Conservation (phyloP, 2,113 vertebrate species). For the Gallinago undulata region DNA sequence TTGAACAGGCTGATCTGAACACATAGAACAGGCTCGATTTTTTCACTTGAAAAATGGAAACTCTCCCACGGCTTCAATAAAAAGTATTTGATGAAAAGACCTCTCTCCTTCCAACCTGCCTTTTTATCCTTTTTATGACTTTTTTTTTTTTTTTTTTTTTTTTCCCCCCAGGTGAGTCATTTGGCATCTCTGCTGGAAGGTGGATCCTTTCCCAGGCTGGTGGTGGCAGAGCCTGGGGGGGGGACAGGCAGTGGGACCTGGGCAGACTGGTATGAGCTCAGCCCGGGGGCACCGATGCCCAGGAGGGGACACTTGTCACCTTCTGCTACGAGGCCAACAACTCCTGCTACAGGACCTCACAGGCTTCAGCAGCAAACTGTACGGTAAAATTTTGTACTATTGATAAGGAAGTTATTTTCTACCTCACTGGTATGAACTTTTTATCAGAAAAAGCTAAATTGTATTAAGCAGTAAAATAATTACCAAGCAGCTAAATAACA, state of each 20-base stretch:
- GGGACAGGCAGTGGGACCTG: not conserved
- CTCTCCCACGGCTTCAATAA: not conserved
- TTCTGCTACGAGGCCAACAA: slow-evolving; percentile 68
- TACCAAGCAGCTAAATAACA: not conserved
- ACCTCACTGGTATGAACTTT: not conserved
- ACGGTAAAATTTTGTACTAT: not conserved
- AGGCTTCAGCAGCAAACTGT: not conserved
- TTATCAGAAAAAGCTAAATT: not conserved
- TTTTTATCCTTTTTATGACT: not conserved
- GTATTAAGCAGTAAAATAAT: not conserved
- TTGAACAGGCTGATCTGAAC: not conserved
- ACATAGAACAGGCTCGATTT: not conserved
- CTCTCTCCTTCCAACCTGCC: not conserved
- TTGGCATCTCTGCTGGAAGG: not conserved
- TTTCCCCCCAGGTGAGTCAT: not conserved
- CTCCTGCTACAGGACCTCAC: slow-evolving; percentile 62
- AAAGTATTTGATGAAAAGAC: not conserved
- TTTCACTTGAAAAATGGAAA: not conserved
- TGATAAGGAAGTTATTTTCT: not conserved
- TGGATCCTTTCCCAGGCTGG: not conserved
- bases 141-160: not conserved
- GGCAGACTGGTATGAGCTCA: not conserved
- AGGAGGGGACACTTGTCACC: not conserved
- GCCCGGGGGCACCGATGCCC: not conserved
- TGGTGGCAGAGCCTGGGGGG: not conserved